Evolutionary conservation across 2,888 invertebrate species (phyloP), one percentile per base, ranked within the genome.

Genomic region (Rhogogaster chlorosoma): DNA sequence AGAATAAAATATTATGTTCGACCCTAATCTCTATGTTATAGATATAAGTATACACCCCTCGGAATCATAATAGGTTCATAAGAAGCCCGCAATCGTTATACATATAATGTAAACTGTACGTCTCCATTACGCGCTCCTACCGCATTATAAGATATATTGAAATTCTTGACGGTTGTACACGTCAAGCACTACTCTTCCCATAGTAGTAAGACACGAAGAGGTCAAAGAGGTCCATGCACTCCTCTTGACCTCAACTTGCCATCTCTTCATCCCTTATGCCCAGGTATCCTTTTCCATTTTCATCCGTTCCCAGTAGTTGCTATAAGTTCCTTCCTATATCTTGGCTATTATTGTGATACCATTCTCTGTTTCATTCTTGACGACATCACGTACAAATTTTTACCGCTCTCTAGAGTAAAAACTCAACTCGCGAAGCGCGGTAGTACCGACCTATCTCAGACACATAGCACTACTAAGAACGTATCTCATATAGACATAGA

Each of bases 141-240:
- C 38, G 61, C 61, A 61, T 80, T 80, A 61, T 80, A 22, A 61
- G 38, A 80, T 80, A 80, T 80, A 80, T 80, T 61, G 80, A 61
- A 80, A 80, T 80, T 80, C 80, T 80, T 61, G n/a, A 61, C 38
- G 61, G 57, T 80, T 61, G 36, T 80, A 53, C n/a, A 36, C 29
- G 36, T 38, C 38, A 38, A 80, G 61, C 38, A 80, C 80, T 29
- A 22, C n/a, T 22, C 26, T 36, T 38, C 57, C 36, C 22, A 61
- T 38, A 80, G 57, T 61, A 38, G 61, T 80, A 53, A 53, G 80
- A 49, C 57, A 61, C 36, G 49, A 77, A 29, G 57, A 61, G 80
- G 80, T 80, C 61, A 22, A 80, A 61, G 36, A 80, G 61, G 57
- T 80, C 80, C 57, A 61, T 49, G 80, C 49, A 61, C 61, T 38